Conservation (phyloP, 2,113 vertebrate genomes). For the Myanophis thanlyinensis region DNA sequence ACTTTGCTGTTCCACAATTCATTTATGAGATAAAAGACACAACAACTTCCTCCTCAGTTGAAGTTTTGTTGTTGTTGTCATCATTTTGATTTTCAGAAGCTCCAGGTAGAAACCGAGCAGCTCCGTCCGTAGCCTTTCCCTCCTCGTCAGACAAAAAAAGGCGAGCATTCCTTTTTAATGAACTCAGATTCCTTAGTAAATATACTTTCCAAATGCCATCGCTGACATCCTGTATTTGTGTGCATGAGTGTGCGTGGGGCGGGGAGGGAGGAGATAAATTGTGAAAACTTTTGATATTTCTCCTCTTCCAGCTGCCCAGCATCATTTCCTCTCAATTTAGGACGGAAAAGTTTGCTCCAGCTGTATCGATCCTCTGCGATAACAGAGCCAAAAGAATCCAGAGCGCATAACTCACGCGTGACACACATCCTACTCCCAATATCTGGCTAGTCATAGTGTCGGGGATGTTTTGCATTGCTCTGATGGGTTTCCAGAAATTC, state of each 20-base stretch:
- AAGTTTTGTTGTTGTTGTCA: not conserved
- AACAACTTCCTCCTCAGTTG: not conserved
- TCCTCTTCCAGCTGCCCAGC: conserved; percentile 40
- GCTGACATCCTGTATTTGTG: conserved; percentile 50
- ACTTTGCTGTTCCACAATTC: not conserved
- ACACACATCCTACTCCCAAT: not conserved
- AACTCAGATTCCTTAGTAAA: conserved; percentile 61
- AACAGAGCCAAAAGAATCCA: conserved; percentile 44
- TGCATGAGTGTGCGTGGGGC: not conserved
- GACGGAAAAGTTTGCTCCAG: conserved; percentile 60
- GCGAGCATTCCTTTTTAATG: conserved; percentile 63
- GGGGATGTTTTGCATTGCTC: conserved; percentile 37
- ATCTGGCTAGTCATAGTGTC: not conserved
- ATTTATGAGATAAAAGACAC: not conserved
- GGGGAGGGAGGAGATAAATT: not conserved
- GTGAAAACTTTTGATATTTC: not conserved
- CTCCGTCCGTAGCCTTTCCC: conserved; percentile 1
- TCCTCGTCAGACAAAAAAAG: not conserved
- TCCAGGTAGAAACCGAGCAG: conserved; percentile 1
- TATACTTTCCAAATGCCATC: conserved; percentile 53
- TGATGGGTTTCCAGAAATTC: not conserved
- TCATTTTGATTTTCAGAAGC: not conserved
- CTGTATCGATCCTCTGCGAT: conserved; percentile 47
- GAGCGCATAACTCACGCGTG: conserved; percentile 27
- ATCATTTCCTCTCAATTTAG: conserved; percentile 63